Conservation (phyloP, 2,888 invertebrate species). For the Cataglyphis albicans region DNA sequence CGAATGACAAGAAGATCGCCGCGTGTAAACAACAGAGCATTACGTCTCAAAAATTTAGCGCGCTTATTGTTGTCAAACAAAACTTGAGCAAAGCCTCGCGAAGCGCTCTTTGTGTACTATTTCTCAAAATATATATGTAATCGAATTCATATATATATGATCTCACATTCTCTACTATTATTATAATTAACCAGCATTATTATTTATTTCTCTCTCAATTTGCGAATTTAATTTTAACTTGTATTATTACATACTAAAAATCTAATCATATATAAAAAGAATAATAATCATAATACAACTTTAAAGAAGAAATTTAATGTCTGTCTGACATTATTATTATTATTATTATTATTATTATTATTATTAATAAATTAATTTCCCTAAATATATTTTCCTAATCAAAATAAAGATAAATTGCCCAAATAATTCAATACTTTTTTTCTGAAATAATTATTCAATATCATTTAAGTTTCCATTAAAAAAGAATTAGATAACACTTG, state of each 20-base stretch:
- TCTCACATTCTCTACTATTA: background rate
- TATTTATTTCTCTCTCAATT: background rate
- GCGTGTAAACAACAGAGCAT: background rate
- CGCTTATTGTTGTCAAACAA: background rate
- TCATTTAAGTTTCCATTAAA: background rate
- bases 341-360: too few relatives aligned
- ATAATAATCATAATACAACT: too few relatives aligned
- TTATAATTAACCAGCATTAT: background rate
- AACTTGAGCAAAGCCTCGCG: background rate
- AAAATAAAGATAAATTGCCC: background rate
- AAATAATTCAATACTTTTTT: background rate
- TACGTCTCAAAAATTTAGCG: background rate
- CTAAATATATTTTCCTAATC: background rate
- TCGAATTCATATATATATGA: background rate
- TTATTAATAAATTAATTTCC: background rate
- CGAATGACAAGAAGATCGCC: background rate
- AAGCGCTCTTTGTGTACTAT: background rate
- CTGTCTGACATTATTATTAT: background rate
- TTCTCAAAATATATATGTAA: background rate
- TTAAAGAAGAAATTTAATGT: background rate
- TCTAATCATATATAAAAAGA: too few relatives aligned
- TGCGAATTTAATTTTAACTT: background rate
- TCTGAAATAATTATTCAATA: background rate
- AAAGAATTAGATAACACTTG: too few relatives aligned
- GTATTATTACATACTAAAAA: too few relatives aligned